Percentiles rank a stretch among this genome's conserved stretches.
phyloP scores from a whole-genome alignment of 2,888 invertebrate species.

The Noctua janthina region DNA sequence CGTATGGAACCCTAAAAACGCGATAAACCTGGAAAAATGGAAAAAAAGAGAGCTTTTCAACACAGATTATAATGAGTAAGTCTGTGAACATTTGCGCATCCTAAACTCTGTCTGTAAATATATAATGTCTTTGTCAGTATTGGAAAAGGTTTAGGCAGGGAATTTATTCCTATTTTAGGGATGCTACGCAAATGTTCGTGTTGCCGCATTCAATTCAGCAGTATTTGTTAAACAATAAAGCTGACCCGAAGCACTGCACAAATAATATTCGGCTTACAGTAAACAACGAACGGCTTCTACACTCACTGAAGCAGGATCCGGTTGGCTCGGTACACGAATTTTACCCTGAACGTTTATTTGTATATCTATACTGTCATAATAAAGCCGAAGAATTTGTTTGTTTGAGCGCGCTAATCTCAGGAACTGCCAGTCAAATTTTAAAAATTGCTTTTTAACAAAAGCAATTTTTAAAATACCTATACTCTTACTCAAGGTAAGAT shows the following conservation, averaged over 20 bases:
- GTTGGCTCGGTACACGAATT: background rate
- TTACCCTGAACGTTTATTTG: background rate
- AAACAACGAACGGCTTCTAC: background rate
- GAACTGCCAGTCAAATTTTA: no score
- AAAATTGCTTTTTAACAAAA: no score
- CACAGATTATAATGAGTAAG: background rate
- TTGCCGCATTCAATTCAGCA: background rate
- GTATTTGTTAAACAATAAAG: no score
- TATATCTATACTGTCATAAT: no score
- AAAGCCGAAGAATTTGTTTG: no score
- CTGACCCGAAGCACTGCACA: no score
- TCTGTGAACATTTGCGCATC: background rate
- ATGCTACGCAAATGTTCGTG: background rate
- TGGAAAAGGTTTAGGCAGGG: background rate
- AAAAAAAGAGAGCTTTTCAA: background rate
- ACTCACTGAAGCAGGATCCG: background rate
- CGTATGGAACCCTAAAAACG: no score
- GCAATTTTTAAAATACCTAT: no score
- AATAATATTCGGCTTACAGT: background rate
- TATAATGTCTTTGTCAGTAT: background rate
- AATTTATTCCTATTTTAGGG: background rate
- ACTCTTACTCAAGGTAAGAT: no score
- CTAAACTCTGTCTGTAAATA: background rate
- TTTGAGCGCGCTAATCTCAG: no score
- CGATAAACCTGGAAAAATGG: no score